Percentiles rank a stretch among this genome's conserved stretches.
Conservation (phyloP, 2,113 vertebrate species). For the Campylomormyrus numenius region DNA sequence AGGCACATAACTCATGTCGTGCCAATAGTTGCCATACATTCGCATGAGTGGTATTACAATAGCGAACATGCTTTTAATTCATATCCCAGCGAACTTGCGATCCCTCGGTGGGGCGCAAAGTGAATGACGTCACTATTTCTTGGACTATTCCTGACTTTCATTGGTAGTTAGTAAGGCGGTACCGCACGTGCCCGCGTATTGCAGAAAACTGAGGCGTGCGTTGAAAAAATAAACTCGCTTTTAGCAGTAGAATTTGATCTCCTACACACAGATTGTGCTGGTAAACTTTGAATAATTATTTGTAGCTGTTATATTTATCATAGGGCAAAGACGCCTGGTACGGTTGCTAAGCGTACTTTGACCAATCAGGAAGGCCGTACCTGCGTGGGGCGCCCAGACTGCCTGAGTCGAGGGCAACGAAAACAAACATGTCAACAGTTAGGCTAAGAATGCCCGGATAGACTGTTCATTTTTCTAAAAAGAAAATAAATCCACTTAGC, state of each 20-base stretch:
- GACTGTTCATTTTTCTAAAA: not conserved
- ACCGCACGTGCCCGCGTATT: not conserved
- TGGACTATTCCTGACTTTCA: not conserved
- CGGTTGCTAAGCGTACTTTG: conserved; percentile 32
- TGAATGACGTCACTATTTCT: not conserved
- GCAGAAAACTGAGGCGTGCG: not conserved
- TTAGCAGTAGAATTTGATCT: not conserved
- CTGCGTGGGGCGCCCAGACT: not conserved
- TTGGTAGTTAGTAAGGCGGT: not conserved
- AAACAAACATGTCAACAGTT: conserved; percentile 19
- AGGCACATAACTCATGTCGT: not conserved
- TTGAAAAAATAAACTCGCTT: not conserved
- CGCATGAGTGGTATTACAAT: not conserved
- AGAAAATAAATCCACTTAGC: not conserved
- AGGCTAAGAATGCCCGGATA: not conserved
- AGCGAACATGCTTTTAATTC: not conserved
- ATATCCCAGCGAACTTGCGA: not conserved
- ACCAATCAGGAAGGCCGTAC: conserved; percentile 22
- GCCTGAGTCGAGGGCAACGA: not conserved
- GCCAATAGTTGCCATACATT: not conserved
- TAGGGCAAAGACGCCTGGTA: not conserved
- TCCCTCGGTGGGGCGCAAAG: not conserved
- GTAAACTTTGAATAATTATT: not conserved
- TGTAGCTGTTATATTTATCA: not conserved
- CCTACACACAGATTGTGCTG: not conserved